Conservation (phyloP, 53 echinoderm and acorn worm species). For the Patiria pectinifera region DNA sequence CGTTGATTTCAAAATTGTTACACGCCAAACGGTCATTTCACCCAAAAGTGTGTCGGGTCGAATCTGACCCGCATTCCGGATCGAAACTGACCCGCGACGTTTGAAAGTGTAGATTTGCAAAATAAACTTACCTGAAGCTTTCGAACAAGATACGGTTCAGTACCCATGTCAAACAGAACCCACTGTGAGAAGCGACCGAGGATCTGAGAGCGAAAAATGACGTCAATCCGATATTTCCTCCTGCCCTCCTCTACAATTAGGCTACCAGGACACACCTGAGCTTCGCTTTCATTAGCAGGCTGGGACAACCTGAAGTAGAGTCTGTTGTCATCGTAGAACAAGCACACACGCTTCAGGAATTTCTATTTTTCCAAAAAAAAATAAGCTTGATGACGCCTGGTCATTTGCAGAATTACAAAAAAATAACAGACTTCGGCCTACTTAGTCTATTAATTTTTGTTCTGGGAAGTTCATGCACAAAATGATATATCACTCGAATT, state of each 20-base stretch:
- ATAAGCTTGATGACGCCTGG: too few species aligned
- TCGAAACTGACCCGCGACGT: too few species aligned
- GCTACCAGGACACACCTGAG: conserved; percentile 84
- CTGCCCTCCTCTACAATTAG: conserved; percentile 34
- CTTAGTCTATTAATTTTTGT: too few species aligned
- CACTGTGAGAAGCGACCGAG: conserved; percentile 85
- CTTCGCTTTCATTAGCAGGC: conserved; percentile 63
- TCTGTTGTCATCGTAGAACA: conserved; percentile 86
- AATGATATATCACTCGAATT: too few species aligned
- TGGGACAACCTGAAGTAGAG: conserved; percentile 77
- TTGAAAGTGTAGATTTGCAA: neutral
- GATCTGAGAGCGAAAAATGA: conserved; percentile 63
- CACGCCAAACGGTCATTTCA: too few species aligned
- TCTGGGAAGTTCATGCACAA: too few species aligned
- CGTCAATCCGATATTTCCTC: conserved; percentile 62
- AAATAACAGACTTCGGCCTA: too few species aligned
- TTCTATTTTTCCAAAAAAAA: conserved; percentile 45
- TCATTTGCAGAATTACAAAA: too few species aligned
- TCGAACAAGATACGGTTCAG: conserved; percentile 28
- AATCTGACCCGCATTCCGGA: too few species aligned
- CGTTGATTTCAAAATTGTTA: too few species aligned
- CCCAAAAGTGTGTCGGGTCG: too few species aligned
- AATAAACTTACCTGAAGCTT: conserved; percentile 18
- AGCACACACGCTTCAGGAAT: conserved; percentile 76
- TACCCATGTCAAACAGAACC: conserved; percentile 88